A percentile compares a stretch with the other conserved stretches of the same genome.
phyloP scores from a whole-genome alignment of 2,797 vertebrate species.

The Mycteria americana region DNA sequence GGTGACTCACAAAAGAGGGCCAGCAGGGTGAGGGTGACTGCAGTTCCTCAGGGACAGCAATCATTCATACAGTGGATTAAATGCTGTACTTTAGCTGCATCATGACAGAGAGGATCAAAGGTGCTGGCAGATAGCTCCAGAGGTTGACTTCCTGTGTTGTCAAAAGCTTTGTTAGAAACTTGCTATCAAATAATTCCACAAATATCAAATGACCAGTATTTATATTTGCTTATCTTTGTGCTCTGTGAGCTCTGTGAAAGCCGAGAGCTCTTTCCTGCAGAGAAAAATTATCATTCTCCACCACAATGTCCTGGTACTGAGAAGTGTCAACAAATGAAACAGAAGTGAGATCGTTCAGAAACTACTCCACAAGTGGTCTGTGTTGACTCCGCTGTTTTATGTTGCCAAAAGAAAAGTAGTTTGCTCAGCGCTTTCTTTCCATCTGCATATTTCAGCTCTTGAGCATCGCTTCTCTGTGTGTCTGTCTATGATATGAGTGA shows the following conservation, averaged over 20 bases:
- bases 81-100: neutral
- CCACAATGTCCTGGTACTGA: neutral
- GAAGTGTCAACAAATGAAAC: neutral
- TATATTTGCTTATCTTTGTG: neutral
- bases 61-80: neutral
- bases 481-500: neutral
- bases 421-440: neutral
- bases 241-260: neutral
- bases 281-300: neutral
- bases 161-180: neutral
- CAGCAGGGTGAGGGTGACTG: neutral
- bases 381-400: neutral
- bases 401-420: neutral
- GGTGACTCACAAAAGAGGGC: neutral
- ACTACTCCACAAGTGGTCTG: neutral
- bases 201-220: neutral
- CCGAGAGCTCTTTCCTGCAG: neutral
- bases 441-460: neutral
- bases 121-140: neutral
- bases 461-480: neutral
- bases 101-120: neutral
- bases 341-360: neutral
- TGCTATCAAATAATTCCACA: neutral
- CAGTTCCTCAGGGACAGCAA: neutral
- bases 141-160: neutral